Evolutionary conservation across 1,140 invertebrate genomes (phyloP).

Genomic region (Tetramorium simillimum): DNA sequence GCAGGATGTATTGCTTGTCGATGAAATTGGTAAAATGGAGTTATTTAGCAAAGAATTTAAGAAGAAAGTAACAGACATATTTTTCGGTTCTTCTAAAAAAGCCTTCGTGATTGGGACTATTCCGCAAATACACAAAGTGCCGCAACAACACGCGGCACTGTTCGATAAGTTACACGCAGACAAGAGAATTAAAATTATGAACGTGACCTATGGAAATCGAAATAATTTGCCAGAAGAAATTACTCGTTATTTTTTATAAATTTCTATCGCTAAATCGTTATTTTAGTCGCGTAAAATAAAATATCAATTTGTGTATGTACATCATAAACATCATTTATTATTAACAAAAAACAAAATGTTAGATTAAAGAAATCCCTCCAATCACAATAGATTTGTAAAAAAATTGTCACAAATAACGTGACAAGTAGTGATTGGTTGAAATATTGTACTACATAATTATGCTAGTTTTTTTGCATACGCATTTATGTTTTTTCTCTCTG

Average conservation of each 20-base stretch:
- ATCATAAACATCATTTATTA: constrained; percentile 82
- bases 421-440: constrained; percentile 70
- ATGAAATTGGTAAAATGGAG: constrained; percentile 91
- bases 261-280: background rate
- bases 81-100: constrained; percentile 74
- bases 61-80: constrained; percentile 77
- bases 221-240: constrained; percentile 70
- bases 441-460: constrained; percentile 79
- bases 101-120: constrained; percentile 86
- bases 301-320: constrained; percentile 64
- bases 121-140: constrained; percentile 78
- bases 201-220: constrained; percentile 71
- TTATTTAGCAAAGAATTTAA: constrained; percentile 87
- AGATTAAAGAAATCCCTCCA: constrained; percentile 73
- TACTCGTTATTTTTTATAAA: constrained; percentile 46
- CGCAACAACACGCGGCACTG: constrained; percentile 64
- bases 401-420: constrained; percentile 79
- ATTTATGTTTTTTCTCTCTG: constrained; percentile 45
- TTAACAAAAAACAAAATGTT: constrained; percentile 81
- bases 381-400: constrained; percentile 78
- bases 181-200: constrained; percentile 63
- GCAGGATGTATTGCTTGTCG: constrained; percentile 85
- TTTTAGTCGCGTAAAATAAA: constrained; percentile 36
- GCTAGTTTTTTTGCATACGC: constrained; percentile 67
- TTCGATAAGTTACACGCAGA: constrained; percentile 71